Evolutionary conservation across 2,797 vertebrate species (phyloP), one percentile per base, ranked within the genome.

Genomic region (Pagetopsis macropterus): DNA sequence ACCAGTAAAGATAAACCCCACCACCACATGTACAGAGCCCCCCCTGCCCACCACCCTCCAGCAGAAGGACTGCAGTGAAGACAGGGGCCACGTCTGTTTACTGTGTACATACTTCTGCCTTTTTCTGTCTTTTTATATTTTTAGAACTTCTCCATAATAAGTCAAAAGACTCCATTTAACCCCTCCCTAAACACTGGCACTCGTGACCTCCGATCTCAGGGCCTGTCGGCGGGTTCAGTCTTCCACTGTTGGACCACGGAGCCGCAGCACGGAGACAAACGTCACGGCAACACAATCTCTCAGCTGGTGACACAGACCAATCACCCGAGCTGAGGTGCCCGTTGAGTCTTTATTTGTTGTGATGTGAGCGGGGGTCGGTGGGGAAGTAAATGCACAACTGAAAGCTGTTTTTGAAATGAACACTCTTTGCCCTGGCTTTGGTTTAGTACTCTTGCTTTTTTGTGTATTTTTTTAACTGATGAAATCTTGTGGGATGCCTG

Each of bases 401-500:
- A n/a, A 82, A 63, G 54, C 21, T 21, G 17, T 58, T 43, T 14
- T 3, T 3, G 8, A 19, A 78, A 65, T 72, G 21, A 82, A 76
- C 77, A 76, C 17, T 76, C 70, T 14, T 70, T 82, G 70, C 81
- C 61, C 72, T 68, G 73, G 52, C 75, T 72, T 84, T 67, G 61
- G 68, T 80, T 58, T 40, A 73, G 51, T 72, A 46, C 33, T 62
- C n/a, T 70, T 72, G 43, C 72, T n/a, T 79, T 65, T 63, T 71
- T 68, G 21, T 12, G 75, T 68, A 46, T 65, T 31, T 58, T 70
- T 58, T 61, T 66, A 41, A 66, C 62, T 78, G 57, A 64, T 72
- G 49, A 79, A 65, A 61, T 78, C 50, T 58, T 67, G 54, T 76
- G 55, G 72, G 79, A 83, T 58, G 64, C 71, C 23, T 41, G 45